phyloP scores from a whole-genome alignment of 2,888 invertebrate genomes.

The Troides helena region DNA sequence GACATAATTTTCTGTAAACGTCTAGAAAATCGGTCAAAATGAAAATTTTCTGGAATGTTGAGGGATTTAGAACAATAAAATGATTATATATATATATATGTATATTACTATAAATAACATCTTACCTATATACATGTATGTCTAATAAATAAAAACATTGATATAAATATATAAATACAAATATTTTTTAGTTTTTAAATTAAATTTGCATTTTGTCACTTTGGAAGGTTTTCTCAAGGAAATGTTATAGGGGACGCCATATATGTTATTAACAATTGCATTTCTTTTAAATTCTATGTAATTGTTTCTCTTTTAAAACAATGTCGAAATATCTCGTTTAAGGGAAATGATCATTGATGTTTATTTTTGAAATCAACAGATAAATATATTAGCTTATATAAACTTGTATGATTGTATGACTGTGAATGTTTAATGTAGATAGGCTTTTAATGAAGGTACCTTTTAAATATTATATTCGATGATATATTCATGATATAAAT shows the following conservation, averaged over 20 bases:
- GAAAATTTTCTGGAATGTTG: background rate
- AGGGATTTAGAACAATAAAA: background rate
- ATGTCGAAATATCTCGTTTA: constrained; percentile 1
- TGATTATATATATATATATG: too few species aligned
- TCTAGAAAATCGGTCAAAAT: background rate
- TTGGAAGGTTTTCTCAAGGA: background rate
- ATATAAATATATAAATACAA: background rate
- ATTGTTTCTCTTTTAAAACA: constrained; percentile 2
- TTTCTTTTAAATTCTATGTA: constrained; percentile 16
- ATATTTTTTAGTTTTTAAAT: background rate
- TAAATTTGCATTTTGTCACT: too few species aligned
- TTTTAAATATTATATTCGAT: constrained; percentile 51
- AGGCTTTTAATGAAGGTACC: constrained; percentile 54
- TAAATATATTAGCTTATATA: constrained; percentile 7
- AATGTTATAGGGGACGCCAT: background rate
- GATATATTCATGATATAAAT: constrained; percentile 39
- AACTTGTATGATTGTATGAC: constrained; percentile 40
- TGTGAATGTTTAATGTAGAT: constrained; percentile 49
- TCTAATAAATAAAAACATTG: background rate
- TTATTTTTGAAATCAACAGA: background rate
- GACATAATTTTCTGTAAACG: background rate
- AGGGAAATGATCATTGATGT: constrained; percentile 2
- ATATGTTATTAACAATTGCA: constrained; percentile 7
- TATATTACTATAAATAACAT: background rate
- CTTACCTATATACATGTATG: background rate